Base-by-base conservation (phyloP, 1,140 invertebrate species). In the Papilio polyxenes region DNA sequence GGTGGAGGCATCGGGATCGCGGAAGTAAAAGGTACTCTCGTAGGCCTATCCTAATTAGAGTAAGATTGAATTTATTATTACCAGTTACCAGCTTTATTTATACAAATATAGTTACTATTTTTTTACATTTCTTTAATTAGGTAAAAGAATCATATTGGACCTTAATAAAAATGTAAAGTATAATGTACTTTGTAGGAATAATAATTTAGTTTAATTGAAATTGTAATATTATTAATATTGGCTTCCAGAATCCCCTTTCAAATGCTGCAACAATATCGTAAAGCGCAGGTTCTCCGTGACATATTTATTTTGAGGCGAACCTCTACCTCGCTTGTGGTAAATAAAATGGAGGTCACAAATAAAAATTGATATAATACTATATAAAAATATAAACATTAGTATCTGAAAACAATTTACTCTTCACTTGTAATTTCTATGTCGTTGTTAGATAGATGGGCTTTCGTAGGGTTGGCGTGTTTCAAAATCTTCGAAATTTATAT, bases 371-470 rank as follows among this genome's bases (percentile, higher is more conserved):
- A 49, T 20, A 74, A 74, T n/a, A 74, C 5, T 44, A 8, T 40
- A 31, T n/a, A 44, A 74, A 44, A 75, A 75, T 49, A 75, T 77
- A 77, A 51, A 77, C 49, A 77, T 77, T 77, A 77, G 75, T 77
- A 77, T 20, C 75, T 53, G 75, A 77, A 77, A 77, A 77, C 75
- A 77, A 77, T 77, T 77, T 76, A 76, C 44, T 76, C 48, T 76
- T 77, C 75, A 15, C 75, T 77, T 77, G 49, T 77, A 23, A 77
- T 77, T 77, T 77, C 75, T 77, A 53, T 77, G 75, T 49, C 75
- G 75, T 77, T 77, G 75, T 53, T 77, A 77, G 75, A 53, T 77
- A 77, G 75, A 53, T 77, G 75, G 75, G 75, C 49, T 77, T 11
- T 20, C 13, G 11, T 77, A 77, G 44, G 75, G 75, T 77, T 77